phyloP scores from a whole-genome alignment of 2,888 invertebrate species.

The Piscicola geometra region DNA sequence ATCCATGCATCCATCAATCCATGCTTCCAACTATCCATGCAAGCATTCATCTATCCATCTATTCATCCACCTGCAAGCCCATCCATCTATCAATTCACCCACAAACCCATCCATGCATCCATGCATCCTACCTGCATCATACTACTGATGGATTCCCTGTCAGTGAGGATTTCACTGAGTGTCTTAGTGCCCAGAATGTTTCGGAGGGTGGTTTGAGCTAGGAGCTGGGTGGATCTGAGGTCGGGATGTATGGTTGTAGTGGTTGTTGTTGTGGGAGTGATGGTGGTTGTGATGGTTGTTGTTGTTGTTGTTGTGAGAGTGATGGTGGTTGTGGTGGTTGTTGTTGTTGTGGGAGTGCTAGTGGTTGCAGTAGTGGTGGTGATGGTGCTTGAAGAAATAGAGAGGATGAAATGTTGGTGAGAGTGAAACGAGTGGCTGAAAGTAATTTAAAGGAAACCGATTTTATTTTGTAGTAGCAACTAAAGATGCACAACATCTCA shows the following conservation, averaged over 20 bases:
- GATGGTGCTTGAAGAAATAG: too few relatives aligned
- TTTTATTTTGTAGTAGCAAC: too few relatives aligned
- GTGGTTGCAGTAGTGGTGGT: too few relatives aligned
- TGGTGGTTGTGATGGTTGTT: constrained; percentile 46
- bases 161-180: constrained; percentile 50
- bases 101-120: constrained; percentile 1
- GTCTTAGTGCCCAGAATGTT: constrained; percentile 49
- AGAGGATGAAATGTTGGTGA: too few relatives aligned
- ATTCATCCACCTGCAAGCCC: not conserved
- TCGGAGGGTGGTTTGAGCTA: constrained; percentile 51
- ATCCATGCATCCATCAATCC: not conserved
- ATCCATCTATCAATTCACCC: constrained; percentile 7
- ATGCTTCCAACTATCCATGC: not conserved
- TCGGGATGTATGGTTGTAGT: constrained; percentile 48
- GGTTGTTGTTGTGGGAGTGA: constrained; percentile 51
- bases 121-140: constrained; percentile 44
- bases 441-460: too few relatives aligned
- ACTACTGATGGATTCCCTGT: constrained; percentile 51
- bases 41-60: constrained; percentile 8
- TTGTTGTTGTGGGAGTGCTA: too few relatives aligned
- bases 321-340: too few relatives aligned
- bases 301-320: too few relatives aligned
- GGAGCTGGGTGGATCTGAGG: constrained; percentile 51
- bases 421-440: too few relatives aligned
- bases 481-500: too few relatives aligned